These are phyloP conservation scores for Hyles vespertilio DNA, from an alignment of 1,140 invertebrate genomes.

Conservation along the genomic window DNA sequence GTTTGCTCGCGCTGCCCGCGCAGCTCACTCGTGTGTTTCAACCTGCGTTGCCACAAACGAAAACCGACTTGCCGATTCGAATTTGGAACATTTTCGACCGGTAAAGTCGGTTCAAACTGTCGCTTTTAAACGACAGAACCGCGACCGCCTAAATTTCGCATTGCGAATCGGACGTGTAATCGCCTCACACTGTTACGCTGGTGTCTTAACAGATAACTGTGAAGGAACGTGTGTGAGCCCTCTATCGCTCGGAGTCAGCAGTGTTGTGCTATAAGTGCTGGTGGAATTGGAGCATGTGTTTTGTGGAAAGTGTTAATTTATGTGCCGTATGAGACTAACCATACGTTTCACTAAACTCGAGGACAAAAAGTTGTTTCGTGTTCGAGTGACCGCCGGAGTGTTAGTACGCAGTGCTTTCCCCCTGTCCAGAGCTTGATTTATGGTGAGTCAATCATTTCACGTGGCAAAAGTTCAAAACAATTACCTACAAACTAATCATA, in stretches of 20 bases:
- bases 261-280: slow-evolving; percentile 59
- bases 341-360: slow-evolving; percentile 50
- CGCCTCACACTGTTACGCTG: slow-evolving; percentile 61
- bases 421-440: slow-evolving; percentile 46
- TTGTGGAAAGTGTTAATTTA: slow-evolving; percentile 58
- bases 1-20: slow-evolving; percentile 69
- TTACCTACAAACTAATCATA: background rate
- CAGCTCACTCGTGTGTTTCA: slow-evolving; percentile 60
- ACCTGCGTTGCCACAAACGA: slow-evolving; percentile 25
- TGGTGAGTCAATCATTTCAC: slow-evolving; percentile 39
- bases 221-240: slow-evolving; percentile 66
- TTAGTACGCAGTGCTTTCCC: slow-evolving; percentile 42
- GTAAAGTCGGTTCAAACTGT: slow-evolving; percentile 64
- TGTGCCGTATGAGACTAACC: slow-evolving; percentile 40
- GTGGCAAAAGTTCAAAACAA: slow-evolving; percentile 2
- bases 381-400: slow-evolving; percentile 47
- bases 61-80: slow-evolving; percentile 50
- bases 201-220: slow-evolving; percentile 64
- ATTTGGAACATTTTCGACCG: slow-evolving; percentile 66
- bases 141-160: slow-evolving; percentile 55
- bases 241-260: slow-evolving; percentile 55
- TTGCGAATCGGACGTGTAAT: slow-evolving; percentile 58
- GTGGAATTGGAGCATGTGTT: slow-evolving; percentile 51
- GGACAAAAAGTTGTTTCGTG: slow-evolving; percentile 51
- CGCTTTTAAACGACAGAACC: slow-evolving; percentile 51